These are phyloP conservation scores for Apoda limacodes DNA, from an alignment of 2,888 invertebrate species.

Conservation along the genomic window DNA sequence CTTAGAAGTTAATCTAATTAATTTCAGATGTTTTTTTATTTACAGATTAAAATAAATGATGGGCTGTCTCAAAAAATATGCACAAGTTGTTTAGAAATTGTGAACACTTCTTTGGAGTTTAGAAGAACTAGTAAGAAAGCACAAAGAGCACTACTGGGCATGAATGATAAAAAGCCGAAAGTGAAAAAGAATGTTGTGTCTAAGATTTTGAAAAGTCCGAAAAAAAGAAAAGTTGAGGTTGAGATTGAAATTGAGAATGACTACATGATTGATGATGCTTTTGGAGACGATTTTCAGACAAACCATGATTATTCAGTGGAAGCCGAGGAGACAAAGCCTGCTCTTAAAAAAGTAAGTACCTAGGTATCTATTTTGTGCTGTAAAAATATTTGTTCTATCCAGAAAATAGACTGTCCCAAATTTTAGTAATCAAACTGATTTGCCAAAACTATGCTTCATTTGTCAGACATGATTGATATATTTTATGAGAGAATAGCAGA, in stretches of 20 bases:
- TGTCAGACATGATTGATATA: no score
- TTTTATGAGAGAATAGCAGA: no score
- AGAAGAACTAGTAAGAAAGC: slow-evolving; percentile 35
- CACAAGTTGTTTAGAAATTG: slow-evolving; percentile 27
- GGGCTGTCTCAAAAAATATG: slow-evolving; percentile 51
- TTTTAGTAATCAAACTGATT: no score
- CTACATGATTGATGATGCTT: slow-evolving; percentile 24
- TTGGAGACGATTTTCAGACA: slow-evolving; percentile 27
- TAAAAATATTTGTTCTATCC: no score
- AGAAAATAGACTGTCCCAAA: no score
- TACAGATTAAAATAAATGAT: slow-evolving; percentile 44
- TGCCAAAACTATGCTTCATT: no score
- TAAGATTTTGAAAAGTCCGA: slow-evolving; percentile 10
- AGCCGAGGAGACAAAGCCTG: slow-evolving; percentile 14
- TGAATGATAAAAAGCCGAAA: slow-evolving; percentile 23
- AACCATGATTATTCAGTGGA: slow-evolving; percentile 23
- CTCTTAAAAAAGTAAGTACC: slow-evolving; percentile 18
- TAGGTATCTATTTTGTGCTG: no score
- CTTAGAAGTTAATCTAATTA: not conserved
- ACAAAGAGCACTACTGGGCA: slow-evolving; percentile 29
- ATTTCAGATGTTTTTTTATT: slow-evolving; percentile 5
- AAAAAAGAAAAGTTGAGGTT: slow-evolving; percentile 11
- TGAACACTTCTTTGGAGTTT: slow-evolving; percentile 36
- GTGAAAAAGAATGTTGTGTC: not conserved
- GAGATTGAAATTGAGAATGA: slow-evolving; percentile 13